Base-by-base conservation (phyloP, 2,113 vertebrate genomes). In the Crotalus tigris region DNA sequence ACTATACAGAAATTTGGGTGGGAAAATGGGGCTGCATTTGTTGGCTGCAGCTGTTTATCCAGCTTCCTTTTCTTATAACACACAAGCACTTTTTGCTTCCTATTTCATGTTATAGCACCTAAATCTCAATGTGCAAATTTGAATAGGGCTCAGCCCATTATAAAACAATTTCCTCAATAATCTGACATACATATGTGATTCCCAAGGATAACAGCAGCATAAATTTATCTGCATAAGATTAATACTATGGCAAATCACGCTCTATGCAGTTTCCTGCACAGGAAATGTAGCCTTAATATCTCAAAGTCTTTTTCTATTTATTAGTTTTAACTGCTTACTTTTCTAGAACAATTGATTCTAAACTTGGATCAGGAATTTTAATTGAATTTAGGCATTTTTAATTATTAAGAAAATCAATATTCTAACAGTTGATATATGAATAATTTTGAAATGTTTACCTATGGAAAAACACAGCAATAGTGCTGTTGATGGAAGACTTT, bases 201-300 rank as follows among this genome's bases (percentile, higher is more conserved):
- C 92, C 93, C 94, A 89, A 95, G 94, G 92, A 94, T 91, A 93
- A 6, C 59, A 94, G 95, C 95, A 96, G 54, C 17, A 93, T 13
- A 95, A 97, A 93, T 96, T 97, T 97, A 97, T n/a, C 51, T 64
- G 95, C 94, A 64, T 96, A 61, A 90, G 55, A 91, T 69, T 5
- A 94, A 91, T 46, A 61, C 1, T 89, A n/a, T 59, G 87, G 75
- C 53, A 96, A 95, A 94, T 94, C 11, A 75, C 55, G 87, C 5
- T 87, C 54, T 93, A 94, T 2, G 11, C 44, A 92, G 59, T 89
- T 44, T 89, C 89, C 93, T 96, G 86, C 69, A 55, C 6, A 94
- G 87, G 26, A 39, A 90, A 92, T 92, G 59, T 95, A 94, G 81
- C 93, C 93, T 88, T 97, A 94, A 93, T 61, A 92, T 91, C 59